Evolutionary conservation across 2,113 vertebrate species (phyloP).

Genomic region (Baryphthengus martii): DNA sequence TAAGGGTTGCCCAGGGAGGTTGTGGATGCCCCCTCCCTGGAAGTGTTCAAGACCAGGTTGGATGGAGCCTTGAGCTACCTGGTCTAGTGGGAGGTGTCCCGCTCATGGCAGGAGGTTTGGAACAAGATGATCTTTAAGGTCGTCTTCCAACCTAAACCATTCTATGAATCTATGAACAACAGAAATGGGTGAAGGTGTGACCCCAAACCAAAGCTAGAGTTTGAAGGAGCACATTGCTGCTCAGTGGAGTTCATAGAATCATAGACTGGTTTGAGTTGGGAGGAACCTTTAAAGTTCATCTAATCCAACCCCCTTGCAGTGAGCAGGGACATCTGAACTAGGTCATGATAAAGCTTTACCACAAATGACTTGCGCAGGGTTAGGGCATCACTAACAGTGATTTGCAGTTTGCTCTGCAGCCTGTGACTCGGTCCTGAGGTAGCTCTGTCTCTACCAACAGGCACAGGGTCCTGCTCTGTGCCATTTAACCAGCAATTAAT

Average conservation of each 20-base stretch:
- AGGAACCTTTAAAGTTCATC: neutral
- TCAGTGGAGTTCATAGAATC: neutral
- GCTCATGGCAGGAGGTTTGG: neutral
- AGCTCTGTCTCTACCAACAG: neutral
- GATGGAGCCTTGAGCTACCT: no score
- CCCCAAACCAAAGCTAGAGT: neutral
- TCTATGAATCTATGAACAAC: neutral
- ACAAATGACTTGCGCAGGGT: neutral
- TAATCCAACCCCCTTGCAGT: neutral
- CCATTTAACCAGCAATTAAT: neutral
- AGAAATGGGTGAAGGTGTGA: neutral
- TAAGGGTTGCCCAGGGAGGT: no score
- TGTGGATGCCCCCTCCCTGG: no score
- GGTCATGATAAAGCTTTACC: neutral
- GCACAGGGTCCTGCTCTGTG: neutral
- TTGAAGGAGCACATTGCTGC: neutral
- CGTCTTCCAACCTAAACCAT: neutral
- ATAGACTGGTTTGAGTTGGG: neutral
- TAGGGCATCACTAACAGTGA: neutral
- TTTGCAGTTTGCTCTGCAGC: neutral
- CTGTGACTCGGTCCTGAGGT: neutral
- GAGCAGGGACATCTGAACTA: neutral
- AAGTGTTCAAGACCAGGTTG: no score
- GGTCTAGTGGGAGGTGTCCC: no score
- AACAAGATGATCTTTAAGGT: neutral